These are phyloP conservation scores for Callimorpha dominula DNA, from an alignment of 2,888 invertebrate species.

Conservation along the genomic window DNA sequence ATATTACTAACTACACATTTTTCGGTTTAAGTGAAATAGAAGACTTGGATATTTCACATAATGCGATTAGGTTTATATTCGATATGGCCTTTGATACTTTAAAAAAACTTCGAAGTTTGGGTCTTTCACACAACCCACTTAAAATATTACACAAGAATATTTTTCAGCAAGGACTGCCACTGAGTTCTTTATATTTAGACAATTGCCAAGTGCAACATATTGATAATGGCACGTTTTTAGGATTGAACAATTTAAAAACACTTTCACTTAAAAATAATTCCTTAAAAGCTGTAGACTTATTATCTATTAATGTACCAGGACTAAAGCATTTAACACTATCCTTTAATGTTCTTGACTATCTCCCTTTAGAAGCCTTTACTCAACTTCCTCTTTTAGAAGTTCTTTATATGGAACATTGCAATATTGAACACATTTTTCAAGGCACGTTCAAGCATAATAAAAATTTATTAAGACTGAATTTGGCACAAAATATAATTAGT, in stretches of 20 bases:
- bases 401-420: constrained; percentile 90
- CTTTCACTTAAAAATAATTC: constrained; percentile 92
- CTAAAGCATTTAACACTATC: constrained; percentile 91
- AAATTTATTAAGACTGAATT: constrained; percentile 90
- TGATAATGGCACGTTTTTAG: constrained; percentile 91
- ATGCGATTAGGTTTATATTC: constrained; percentile 89
- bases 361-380: constrained; percentile 90
- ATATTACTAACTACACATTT: constrained; percentile 91
- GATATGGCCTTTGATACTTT: constrained; percentile 92
- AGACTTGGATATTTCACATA: constrained; percentile 92
- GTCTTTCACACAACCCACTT: constrained; percentile 92
- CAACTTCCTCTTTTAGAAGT: constrained; percentile 92
- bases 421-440: constrained; percentile 89
- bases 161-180: constrained; percentile 92
- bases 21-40: constrained; percentile 91
- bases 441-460: constrained; percentile 91
- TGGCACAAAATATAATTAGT: constrained; percentile 91
- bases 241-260: constrained; percentile 92
- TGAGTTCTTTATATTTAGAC: constrained; percentile 90
- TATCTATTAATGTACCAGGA: constrained; percentile 91
- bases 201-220: constrained; percentile 92
- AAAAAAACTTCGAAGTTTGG: constrained; percentile 91
- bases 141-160: constrained; percentile 90
- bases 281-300: constrained; percentile 89
- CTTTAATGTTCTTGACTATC: constrained; percentile 92